Conservation (phyloP, 2,113 vertebrate species). For the Felis catus region F.catus_Fca126_mat1.0 CM031419.1:15599501-15600000, state of each 20-base stretch:
- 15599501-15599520: slow-evolving; percentile 49
- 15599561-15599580: slow-evolving; percentile 85
- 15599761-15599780: background rate
- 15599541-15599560: slow-evolving; percentile 79
- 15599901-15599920: background rate
- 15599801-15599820: background rate
- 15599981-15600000: background rate
- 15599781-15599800: background rate
- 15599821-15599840: background rate
- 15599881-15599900: background rate
- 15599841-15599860: background rate
- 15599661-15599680: background rate
- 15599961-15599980: background rate
- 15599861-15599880: background rate
- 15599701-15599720: background rate
- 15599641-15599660: background rate
- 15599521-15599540: background rate
- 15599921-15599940: slow-evolving; percentile 2
- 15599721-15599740: background rate
- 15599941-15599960: slow-evolving; percentile 30
- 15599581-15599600: slow-evolving; percentile 42
- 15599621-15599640: background rate
- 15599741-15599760: background rate
- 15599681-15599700: background rate
- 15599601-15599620: background rate